Percentiles rank a stretch among this genome's conserved stretches.
These are phyloP conservation scores for Melanotus villosus DNA, from an alignment of 2,888 invertebrate genomes.

Conservation along the genomic window DNA sequence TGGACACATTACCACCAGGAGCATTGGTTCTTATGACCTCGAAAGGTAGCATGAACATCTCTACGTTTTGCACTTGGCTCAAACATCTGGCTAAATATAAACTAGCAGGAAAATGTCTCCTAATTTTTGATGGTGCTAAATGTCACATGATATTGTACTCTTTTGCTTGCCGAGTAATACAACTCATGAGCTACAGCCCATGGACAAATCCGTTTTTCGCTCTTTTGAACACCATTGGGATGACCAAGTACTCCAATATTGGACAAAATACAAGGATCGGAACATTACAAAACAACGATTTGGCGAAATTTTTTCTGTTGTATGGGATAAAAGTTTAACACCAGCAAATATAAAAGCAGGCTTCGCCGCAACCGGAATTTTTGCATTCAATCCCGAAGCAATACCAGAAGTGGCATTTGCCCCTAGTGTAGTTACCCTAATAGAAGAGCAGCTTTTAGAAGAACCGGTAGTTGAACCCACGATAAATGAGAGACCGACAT, in stretches of 20 bases:
- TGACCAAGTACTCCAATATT: slow-evolving; percentile 57
- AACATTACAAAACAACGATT: too few relatives aligned
- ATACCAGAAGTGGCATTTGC: background rate
- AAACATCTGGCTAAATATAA: background rate
- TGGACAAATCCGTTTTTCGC: slow-evolving; percentile 60
- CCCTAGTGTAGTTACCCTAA: background rate
- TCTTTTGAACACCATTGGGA: slow-evolving; percentile 58
- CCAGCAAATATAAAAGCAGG: too few relatives aligned
- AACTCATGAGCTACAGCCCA: slow-evolving; percentile 62
- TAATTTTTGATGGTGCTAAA: slow-evolving; percentile 4
- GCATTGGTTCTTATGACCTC: slow-evolving; percentile 50
- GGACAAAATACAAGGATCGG: slow-evolving; percentile 37
- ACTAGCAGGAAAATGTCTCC: background rate
- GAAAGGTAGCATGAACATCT: slow-evolving; percentile 56
- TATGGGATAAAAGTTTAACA: background rate
- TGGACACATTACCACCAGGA: slow-evolving; percentile 54
- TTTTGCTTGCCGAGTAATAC: slow-evolving; percentile 63
- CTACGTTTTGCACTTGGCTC: background rate
- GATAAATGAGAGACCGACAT: too few relatives aligned
- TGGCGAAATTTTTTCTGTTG: background rate
- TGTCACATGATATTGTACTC: slow-evolving; percentile 52
- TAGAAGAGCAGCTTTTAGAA: too few relatives aligned
- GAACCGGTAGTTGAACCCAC: too few relatives aligned
- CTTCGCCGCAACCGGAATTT: too few relatives aligned
- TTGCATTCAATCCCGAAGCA: background rate